Evolutionary conservation across 2,888 invertebrate genomes (phyloP).

Genomic region (Xylota segnis): DNA sequence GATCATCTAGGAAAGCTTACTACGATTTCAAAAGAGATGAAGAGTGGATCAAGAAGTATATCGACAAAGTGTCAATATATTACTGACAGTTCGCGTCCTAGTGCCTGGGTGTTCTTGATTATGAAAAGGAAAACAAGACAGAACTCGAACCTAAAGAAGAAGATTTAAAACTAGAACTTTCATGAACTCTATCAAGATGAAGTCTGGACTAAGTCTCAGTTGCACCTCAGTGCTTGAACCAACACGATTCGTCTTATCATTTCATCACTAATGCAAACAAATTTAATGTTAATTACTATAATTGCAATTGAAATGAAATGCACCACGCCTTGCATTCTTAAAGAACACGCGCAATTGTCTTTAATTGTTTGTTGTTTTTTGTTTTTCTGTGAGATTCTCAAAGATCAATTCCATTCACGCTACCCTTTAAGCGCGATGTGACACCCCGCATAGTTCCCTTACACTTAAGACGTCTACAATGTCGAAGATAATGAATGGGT

Average conservation of each 20-base stretch:
- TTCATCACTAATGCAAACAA: conserved; percentile 23
- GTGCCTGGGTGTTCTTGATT: too few relatives aligned
- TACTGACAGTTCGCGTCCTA: too few relatives aligned
- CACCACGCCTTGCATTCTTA: conserved; percentile 43
- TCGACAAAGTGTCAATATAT: too few relatives aligned
- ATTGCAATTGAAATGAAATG: conserved; percentile 26
- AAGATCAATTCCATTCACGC: conserved; percentile 53
- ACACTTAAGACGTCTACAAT: conserved; percentile 43
- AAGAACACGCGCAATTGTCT: conserved; percentile 6
- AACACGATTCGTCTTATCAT: conserved; percentile 3
- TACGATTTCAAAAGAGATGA: too few relatives aligned
- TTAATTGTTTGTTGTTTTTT: conserved; percentile 33
- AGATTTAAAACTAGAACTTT: too few relatives aligned
- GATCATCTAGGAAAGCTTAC: too few relatives aligned
- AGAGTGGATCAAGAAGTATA: too few relatives aligned
- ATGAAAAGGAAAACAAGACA: too few relatives aligned
- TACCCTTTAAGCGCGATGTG: conserved; percentile 12
- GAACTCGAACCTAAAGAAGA: too few relatives aligned
- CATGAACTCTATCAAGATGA: too few relatives aligned
- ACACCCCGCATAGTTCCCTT: conserved; percentile 20
- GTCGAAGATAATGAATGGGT: conserved; percentile 73
- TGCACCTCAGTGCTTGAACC: conserved; percentile 14
- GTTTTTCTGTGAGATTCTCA: conserved; percentile 40
- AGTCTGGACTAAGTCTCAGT: too few relatives aligned
- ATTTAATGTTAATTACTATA: conserved; percentile 50